Conservation (phyloP, 1,140 invertebrate species). For the Chironomus tepperi region DNA sequence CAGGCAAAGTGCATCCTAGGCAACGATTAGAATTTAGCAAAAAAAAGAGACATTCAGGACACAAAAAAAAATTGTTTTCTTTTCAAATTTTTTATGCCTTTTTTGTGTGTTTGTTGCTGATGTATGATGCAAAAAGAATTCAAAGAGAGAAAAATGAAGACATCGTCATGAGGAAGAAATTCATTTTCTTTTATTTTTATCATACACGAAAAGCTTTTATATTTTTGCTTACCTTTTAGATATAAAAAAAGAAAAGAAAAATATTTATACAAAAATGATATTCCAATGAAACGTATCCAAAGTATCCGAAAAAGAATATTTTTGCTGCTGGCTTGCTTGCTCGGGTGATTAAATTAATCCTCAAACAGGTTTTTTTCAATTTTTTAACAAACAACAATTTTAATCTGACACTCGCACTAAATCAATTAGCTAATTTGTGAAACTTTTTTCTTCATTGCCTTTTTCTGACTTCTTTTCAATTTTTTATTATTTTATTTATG, state of each 20-base stretch:
- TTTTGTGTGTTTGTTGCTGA: too few species aligned
- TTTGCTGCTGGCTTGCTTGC: background rate
- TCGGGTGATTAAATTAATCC: constrained; percentile 16
- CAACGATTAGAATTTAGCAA: too few species aligned
- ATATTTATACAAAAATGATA: background rate
- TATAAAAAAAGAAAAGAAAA: background rate
- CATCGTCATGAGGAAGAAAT: background rate
- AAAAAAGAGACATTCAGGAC: too few species aligned
- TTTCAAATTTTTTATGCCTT: too few species aligned
- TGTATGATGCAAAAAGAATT: too few species aligned
- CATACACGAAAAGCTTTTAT: too few species aligned
- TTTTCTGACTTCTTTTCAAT: background rate
- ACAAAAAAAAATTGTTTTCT: too few species aligned
- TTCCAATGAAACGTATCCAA: background rate
- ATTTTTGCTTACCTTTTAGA: background rate
- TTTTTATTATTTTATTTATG: background rate
- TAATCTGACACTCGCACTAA: constrained; percentile 21
- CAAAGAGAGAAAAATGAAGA: background rate
- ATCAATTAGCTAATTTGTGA: constrained; percentile 23
- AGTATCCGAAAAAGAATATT: background rate
- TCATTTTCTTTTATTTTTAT: background rate
- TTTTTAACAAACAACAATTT: constrained; percentile 11
- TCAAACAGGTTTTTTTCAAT: constrained; percentile 20
- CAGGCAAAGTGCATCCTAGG: too few species aligned
- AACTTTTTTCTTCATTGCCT: background rate